Conservation (phyloP, 2,113 vertebrate species). For the Indri indri region DNA sequence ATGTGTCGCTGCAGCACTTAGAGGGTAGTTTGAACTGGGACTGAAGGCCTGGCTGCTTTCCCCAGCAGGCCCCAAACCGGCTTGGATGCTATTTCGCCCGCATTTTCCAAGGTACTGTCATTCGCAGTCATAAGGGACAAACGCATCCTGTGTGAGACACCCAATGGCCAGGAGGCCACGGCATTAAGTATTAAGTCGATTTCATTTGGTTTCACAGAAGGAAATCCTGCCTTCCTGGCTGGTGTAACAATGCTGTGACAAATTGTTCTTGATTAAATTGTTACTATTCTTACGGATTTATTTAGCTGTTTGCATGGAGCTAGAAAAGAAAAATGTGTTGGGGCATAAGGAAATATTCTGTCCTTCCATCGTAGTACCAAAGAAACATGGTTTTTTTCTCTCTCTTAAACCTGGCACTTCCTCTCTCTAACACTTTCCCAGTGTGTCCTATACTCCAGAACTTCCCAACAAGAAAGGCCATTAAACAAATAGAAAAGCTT, state of each 20-base stretch:
- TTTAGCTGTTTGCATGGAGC: not conserved
- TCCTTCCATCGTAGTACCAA: not conserved
- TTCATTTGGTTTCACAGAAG: not conserved
- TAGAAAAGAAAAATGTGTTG: not conserved
- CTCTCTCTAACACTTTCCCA: not conserved
- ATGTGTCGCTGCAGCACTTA: not conserved
- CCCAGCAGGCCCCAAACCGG: slow-evolving; percentile 39
- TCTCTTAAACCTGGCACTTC: not conserved
- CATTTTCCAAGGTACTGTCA: not conserved
- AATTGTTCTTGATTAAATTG: not conserved
- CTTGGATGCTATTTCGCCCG: not conserved
- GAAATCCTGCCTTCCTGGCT: not conserved
- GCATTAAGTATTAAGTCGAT: not conserved
- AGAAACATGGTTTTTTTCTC: not conserved
- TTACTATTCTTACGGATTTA: not conserved
- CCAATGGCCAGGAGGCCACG: not conserved
- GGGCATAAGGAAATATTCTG: not conserved
- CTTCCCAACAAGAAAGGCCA: not conserved
- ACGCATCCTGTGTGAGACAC: not conserved
- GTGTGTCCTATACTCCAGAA: not conserved
- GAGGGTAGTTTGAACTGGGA: not conserved
- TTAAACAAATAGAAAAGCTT: not conserved
- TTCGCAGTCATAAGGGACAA: not conserved
- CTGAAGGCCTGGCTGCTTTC: slow-evolving; percentile 26
- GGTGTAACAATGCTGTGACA: not conserved